Conservation (phyloP, 2,797 vertebrate species). For the Hemitrygon akajei region DNA sequence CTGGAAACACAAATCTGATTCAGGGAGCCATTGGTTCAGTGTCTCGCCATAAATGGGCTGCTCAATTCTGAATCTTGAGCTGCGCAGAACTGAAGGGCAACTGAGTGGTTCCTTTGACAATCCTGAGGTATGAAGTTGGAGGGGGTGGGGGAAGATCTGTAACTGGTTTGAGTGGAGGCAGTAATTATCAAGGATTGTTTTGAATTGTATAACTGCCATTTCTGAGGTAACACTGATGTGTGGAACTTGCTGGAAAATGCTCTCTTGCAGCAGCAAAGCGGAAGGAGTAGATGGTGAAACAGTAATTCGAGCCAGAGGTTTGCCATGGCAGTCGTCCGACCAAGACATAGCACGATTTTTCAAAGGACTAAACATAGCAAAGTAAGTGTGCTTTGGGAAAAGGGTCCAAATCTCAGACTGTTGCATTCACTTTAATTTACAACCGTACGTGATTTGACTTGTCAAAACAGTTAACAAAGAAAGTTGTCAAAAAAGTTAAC, state of each 20-base stretch:
- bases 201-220: background rate
- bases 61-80: background rate
- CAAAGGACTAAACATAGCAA: constrained; percentile 94
- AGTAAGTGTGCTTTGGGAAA: constrained; percentile 59
- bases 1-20: background rate
- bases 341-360: constrained; percentile 96
- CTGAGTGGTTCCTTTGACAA: background rate
- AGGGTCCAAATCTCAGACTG: constrained; percentile 13
- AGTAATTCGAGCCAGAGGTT: constrained; percentile 84
- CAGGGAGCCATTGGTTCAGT: background rate
- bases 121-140: background rate
- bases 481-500: no score
- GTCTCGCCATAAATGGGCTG: background rate
- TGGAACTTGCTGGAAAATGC: background rate
- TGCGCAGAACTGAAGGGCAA: background rate
- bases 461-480: background rate
- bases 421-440: background rate
- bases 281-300: constrained; percentile 89
- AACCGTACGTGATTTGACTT: background rate
- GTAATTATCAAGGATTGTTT: background rate
- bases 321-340: constrained; percentile 95
- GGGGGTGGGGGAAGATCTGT: background rate
- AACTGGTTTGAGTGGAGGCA: background rate
- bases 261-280: constrained; percentile 68
- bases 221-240: background rate